These are phyloP conservation scores for Thereva nobilitata DNA, from an alignment of 2,888 invertebrate species.

Conservation along the genomic window DNA sequence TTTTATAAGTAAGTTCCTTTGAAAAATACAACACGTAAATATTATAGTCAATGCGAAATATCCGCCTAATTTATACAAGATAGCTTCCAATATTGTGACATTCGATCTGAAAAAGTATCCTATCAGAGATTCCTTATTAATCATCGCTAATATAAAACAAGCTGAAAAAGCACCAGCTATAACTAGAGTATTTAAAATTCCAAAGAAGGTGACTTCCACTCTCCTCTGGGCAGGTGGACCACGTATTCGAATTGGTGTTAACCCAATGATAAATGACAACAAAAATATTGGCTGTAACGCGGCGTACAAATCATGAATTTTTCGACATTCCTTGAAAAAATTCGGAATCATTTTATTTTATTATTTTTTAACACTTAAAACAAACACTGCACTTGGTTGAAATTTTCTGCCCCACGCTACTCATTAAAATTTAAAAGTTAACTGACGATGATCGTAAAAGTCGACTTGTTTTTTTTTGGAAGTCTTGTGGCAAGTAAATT, in stretches of 20 bases:
- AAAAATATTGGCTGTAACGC: neutral
- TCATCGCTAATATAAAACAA: neutral
- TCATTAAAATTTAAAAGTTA: too few species aligned
- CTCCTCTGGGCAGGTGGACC: slow-evolving; percentile 43
- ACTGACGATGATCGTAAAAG: too few species aligned
- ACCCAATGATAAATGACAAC: slow-evolving; percentile 51
- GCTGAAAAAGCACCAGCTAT: neutral
- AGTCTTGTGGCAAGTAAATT: too few species aligned
- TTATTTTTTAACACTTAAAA: too few species aligned
- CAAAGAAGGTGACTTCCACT: slow-evolving; percentile 44
- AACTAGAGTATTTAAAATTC: neutral
- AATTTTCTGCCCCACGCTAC: too few species aligned
- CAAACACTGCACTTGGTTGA: too few species aligned
- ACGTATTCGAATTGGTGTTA: slow-evolving; percentile 53
- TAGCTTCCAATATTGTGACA: neutral
- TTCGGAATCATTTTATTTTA: slow-evolving; percentile 6
- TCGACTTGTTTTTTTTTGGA: too few species aligned
- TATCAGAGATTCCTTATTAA: neutral
- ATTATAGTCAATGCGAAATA: neutral
- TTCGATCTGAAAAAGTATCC: neutral
- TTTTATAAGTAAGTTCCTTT: neutral
- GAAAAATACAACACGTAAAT: neutral
- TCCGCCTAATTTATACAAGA: neutral
- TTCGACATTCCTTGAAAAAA: neutral
- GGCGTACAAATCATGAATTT: neutral